Evolutionary conservation across 2,113 vertebrate genomes (phyloP), one percentile per base, ranked within the genome.

Genomic region (Proterorhinus semilunaris): DNA sequence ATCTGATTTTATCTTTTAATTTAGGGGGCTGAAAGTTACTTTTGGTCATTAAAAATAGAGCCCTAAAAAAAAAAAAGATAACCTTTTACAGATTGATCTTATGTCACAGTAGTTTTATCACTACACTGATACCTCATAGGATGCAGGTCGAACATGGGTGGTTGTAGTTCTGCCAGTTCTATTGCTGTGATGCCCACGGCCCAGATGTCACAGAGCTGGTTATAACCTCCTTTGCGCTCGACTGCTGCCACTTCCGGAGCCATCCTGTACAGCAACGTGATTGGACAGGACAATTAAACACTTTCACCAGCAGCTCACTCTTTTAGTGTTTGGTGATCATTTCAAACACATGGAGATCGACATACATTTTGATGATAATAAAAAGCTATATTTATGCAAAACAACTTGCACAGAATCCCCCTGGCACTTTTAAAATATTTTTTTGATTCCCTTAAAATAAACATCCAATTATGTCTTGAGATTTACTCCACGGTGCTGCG

Each of bases 1-100:
- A 98, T 67, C 98, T 98, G 75, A 96, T 86, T 92, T 98, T 98
- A 87, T 99, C 97, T 91, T 98, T 99, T 87, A 99, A 91, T 84
- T 99, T 99, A 12, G 98, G 98, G 76, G 97, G 96, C 72, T 98
- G 96, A 83, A 99, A 99, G 90, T 96, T 99, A 89, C 98, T 98
- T 93, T 99, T 99, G 0, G 96, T 98, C 98, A 99, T 99, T 85
- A 99, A 86, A 90, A 99, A 99, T 70, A 99, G 94, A 66, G 98
- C 98, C 92, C 98, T 99, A 17, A 52, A 7, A 83, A 6, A 49
- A 3, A 36, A 0, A 27, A 8, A 16, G 27, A 36, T 36, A 36
- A 36, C 27, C 21, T 36, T 36, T 36, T 36, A 36, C 27, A 2
- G 27, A 36, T 36, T 36, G 27, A 36, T 36, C 4, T 51, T 51